Base-by-base conservation (phyloP, 1,140 invertebrate species). In the Eurytemora carolleeae region DNA sequence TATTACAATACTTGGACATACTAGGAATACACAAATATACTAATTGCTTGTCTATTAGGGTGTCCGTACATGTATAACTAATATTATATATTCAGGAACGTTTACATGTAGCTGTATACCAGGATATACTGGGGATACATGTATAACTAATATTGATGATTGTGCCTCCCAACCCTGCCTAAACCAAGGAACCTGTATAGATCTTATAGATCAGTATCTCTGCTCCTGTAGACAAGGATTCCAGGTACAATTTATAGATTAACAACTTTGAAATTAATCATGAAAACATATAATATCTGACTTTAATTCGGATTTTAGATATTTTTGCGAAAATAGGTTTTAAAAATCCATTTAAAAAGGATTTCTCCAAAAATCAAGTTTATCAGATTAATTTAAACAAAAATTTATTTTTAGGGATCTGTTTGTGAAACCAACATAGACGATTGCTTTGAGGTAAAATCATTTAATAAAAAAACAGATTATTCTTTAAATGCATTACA, bases 121-220 rank as follows among this genome's bases (percentile, higher is more conserved):
- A 0, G 92, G 92, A n/a, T 97, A 89, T 70, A 81, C 80, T n/a
- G 90, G 87, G n/a, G 79, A 80, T 21, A 90, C 90, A 66, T 91
- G 87, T 69, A 87, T 90, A 70, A 82, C 82, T 0, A 90, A 91
- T 67, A 83, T 90, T 65, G 85, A 92, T 67, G 87, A 91, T 65
- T 92, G 88, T 64, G 87, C 92, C 70, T 88, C 86, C 2, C 88
- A 89, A 73, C 90, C 90, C 0, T 94, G 90, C 72, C 84, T 87
- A 17, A 91, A 92, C 67, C 87, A 86, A 0, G 89, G 88, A 12
- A 60, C 82, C 21, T 94, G 90, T 73, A 83, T 86, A 58, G 87
- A 93, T 71, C 71, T 84, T 24, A 80, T 90, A 54, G 87, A 90
- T 69, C 82, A 85, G 0, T 91, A 70, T 82, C 79, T 63, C 31